Conservation (phyloP, 2,888 invertebrate species). For the Chaitophorus viminalis region DNA sequence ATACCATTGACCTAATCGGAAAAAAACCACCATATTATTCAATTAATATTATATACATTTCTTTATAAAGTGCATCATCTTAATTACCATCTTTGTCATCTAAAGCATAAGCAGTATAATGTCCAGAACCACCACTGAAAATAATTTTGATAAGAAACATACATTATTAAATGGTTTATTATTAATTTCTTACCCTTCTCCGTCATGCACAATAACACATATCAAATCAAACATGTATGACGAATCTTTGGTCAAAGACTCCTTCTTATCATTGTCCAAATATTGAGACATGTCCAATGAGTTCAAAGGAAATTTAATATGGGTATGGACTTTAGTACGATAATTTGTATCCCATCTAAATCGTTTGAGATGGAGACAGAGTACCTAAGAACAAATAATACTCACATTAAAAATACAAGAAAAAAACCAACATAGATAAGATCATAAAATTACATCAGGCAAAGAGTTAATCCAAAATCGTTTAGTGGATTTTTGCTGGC, state of each 20-base stretch:
- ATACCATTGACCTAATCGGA: constrained; percentile 76
- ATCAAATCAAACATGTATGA: constrained; percentile 79
- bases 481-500: constrained; percentile 84
- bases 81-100: constrained; percentile 73
- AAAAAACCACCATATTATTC: constrained; percentile 63
- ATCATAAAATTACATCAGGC: constrained; percentile 74
- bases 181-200: constrained; percentile 75
- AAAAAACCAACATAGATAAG: background rate
- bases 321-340: constrained; percentile 82
- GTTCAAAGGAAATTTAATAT: constrained; percentile 79
- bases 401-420: background rate
- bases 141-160: background rate
- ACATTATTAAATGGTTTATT: background rate
- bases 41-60: constrained; percentile 53
- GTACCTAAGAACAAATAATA: constrained; percentile 70
- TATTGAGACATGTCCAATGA: constrained; percentile 83
- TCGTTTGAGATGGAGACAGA: constrained; percentile 84
- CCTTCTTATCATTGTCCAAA: constrained; percentile 75
- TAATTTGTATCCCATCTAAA: constrained; percentile 85
- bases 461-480: constrained; percentile 84
- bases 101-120: constrained; percentile 85
- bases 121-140: constrained; percentile 82
- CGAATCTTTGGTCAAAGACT: constrained; percentile 70
- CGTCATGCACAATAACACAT: constrained; percentile 84
- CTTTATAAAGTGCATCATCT: constrained; percentile 67